Evolutionary conservation across 2,888 invertebrate species (phyloP).

Genomic region (Agonopterix heracliana): DNA sequence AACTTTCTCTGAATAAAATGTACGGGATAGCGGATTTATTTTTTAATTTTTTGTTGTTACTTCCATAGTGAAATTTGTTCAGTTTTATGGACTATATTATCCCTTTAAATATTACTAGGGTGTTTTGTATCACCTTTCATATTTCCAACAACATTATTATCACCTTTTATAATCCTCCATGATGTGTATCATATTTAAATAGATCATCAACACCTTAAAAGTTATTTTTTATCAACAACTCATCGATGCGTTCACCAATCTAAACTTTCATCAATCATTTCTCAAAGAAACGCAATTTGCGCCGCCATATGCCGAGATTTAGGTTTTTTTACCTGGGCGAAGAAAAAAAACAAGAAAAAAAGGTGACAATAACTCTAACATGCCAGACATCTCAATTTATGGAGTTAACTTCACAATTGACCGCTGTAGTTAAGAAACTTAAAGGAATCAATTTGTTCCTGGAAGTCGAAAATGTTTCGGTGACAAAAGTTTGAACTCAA

Average conservation of each 20-base stretch:
- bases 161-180: conserved; percentile 22
- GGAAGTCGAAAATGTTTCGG: conserved; percentile 28
- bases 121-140: background rate
- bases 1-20: too few relatives aligned
- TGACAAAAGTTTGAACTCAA: conserved; percentile 38
- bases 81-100: background rate
- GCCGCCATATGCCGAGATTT: conserved; percentile 41
- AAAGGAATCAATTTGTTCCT: conserved; percentile 41
- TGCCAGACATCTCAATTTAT: conserved; percentile 68
- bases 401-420: conserved; percentile 25
- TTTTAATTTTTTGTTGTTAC: too few relatives aligned
- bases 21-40: too few relatives aligned
- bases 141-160: background rate
- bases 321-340: conserved; percentile 51
- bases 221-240: conserved; percentile 33
- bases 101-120: background rate
- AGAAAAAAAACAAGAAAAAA: conserved; percentile 43
- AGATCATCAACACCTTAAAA: conserved; percentile 45
- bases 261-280: conserved; percentile 63
- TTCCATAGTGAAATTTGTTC: too few relatives aligned
- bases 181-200: conserved; percentile 37
- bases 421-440: conserved; percentile 11
- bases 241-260: conserved; percentile 53
- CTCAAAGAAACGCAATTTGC: conserved; percentile 54
- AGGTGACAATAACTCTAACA: conserved; percentile 56